Evolutionary conservation across 2,797 vertebrate species (phyloP), one percentile per base, ranked within the genome.

Genomic region (Falco cherrug): DNA sequence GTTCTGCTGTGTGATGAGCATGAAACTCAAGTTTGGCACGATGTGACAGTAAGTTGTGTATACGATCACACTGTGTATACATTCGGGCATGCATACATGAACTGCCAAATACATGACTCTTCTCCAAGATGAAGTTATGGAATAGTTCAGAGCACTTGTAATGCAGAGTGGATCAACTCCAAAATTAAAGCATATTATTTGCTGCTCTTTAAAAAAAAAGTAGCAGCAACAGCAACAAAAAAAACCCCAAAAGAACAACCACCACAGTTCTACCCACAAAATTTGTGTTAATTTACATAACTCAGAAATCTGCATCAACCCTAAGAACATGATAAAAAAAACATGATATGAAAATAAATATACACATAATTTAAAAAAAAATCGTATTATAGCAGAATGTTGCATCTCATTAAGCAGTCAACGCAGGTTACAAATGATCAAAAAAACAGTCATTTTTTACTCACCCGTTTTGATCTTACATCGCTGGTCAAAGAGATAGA

Each of bases 401-500:
- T 84, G 33, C 28, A 24, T 17, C 19, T 64, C 60, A 24, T 80
- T 78, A 79, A 54, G n/a, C 29, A 78, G 43, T 35, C 18, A 60
- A 41, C 0, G 2, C 18, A 54, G 26, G 31, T 31, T 35, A 70
- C 28, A 90, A 80, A 83, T 15, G 33, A 69, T 3, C 4, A 82
- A 61, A 53, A 77, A 21, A 5, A 0, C 12, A 20, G 9, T 37
- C 53, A 35, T 39, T 79, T 76, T 91, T 89, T 81, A 87, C 99
- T 98, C 96, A 99, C 99, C 99, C 98, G 98, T 97, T 98, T 99
- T 84, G 97, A 96, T 97, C 98, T 98, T 92, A 98, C 96, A 97
- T 98, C 98, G 93, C 96, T 98, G 95, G 98, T 95, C 96, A 98
- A 97, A 83, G 97, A 91, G 91, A 95, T 75, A 92, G 98, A 91